Evolutionary conservation across 2,113 vertebrate genomes (phyloP).

Genomic region (Brachirus orientalis): DNA sequence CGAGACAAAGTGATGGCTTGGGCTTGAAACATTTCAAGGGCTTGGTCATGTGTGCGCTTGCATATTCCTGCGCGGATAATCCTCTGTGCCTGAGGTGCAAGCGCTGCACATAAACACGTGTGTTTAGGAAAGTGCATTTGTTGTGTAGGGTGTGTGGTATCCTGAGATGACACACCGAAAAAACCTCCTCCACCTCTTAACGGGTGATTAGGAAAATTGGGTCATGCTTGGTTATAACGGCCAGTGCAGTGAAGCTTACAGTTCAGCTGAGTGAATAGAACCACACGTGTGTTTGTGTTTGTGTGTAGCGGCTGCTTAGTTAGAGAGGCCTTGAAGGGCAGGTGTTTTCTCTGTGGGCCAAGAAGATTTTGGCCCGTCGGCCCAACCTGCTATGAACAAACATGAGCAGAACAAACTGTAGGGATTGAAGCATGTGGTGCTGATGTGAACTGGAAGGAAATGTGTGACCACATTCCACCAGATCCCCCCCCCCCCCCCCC

Average conservation of each 20-base stretch:
- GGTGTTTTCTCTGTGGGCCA: slow-evolving; percentile 77
- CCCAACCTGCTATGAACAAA: slow-evolving; percentile 66
- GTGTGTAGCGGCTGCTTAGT: slow-evolving; percentile 31
- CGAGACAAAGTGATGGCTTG: slow-evolving; percentile 46
- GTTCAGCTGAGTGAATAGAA: slow-evolving; percentile 13
- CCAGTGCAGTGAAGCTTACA: slow-evolving; percentile 4
- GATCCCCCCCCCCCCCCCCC: no score
- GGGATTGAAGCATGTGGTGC: slow-evolving; percentile 61
- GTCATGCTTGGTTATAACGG: slow-evolving; percentile 17
- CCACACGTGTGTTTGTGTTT: slow-evolving; percentile 40
- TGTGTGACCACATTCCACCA: slow-evolving; percentile 38
- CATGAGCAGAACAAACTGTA: slow-evolving; percentile 67
- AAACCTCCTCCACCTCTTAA: neutral
- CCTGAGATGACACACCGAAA: neutral
- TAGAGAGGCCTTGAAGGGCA: slow-evolving; percentile 49
- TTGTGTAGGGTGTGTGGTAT: neutral
- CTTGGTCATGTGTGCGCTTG: slow-evolving; percentile 37
- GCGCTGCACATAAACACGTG: neutral
- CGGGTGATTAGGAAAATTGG: neutral
- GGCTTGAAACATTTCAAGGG: slow-evolving; percentile 36
- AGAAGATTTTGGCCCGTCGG: slow-evolving; percentile 58
- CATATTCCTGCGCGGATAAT: slow-evolving; percentile 29
- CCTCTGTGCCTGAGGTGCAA: slow-evolving; percentile 12
- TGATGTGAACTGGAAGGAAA: slow-evolving; percentile 59
- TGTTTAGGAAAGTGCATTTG: neutral